A percentile compares a stretch with the other conserved stretches of the same genome.
Conservation (phyloP, 1,140 invertebrate species). For the Drosophila biarmipes region DNA sequence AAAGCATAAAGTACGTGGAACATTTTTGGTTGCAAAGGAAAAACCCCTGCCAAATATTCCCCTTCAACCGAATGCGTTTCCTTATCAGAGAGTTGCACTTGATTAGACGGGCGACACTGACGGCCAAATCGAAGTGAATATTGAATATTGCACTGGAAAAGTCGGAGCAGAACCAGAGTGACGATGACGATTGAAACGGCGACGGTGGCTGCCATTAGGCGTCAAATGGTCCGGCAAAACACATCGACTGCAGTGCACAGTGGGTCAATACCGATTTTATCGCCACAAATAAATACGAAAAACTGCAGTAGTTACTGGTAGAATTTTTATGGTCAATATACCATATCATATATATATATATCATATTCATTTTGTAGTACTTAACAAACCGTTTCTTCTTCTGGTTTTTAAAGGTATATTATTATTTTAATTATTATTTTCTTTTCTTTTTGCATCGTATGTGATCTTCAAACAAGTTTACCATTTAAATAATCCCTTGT, state of each 20-base stretch:
- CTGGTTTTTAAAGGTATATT: no score
- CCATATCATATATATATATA: no score
- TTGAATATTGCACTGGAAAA: constrained; percentile 40
- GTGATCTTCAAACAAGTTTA: no score
- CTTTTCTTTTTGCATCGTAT: no score
- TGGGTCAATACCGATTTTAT: not conserved
- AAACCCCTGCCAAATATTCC: constrained; percentile 7
- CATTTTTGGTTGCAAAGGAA: constrained; percentile 26
- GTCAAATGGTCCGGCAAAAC: constrained; percentile 69
- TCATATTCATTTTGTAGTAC: no score
- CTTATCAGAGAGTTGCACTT: constrained; percentile 69
- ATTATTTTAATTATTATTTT: no score
- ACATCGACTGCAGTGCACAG: constrained; percentile 35
- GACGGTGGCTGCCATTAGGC: constrained; percentile 44
- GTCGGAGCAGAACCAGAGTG: constrained; percentile 8
- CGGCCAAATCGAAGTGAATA: constrained; percentile 47
- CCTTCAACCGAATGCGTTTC: constrained; percentile 53
- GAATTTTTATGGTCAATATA: no score
- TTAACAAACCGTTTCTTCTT: no score
- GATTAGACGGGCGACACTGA: constrained; percentile 56
- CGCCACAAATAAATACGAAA: no score
- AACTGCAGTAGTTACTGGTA: no score
- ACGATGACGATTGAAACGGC: constrained; percentile 17
- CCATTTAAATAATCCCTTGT: no score
- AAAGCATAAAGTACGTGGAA: constrained; percentile 56